phyloP scores from a whole-genome alignment of 1,140 invertebrate species.

The Schlechtendalia chinensis region DNA sequence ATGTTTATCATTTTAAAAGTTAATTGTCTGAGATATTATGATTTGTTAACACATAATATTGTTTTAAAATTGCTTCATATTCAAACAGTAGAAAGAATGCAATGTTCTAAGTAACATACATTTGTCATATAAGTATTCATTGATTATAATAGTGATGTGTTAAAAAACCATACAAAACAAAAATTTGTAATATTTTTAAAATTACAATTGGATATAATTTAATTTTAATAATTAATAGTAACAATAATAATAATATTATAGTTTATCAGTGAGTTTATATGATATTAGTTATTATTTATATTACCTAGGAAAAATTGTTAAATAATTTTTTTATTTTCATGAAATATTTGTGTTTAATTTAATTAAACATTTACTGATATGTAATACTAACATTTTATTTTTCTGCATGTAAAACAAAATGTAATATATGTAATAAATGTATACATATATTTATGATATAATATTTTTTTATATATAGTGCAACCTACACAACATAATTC shows the following conservation, averaged over 20 bases:
- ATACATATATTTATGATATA: neutral
- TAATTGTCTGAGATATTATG: neutral
- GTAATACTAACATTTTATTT: no score
- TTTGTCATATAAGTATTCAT: neutral
- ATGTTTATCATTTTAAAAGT: slow-evolving; percentile 3
- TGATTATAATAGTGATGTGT: neutral
- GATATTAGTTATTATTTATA: no score
- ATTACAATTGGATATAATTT: neutral
- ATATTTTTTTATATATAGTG: slow-evolving; percentile 6
- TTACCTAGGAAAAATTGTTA: neutral
- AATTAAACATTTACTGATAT: no score
- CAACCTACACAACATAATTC: slow-evolving; percentile 45
- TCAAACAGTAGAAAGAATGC: neutral
- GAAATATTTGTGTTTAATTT: no score
- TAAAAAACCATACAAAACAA: neutral
- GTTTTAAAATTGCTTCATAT: neutral
- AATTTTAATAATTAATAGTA: neutral
- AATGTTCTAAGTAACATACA: neutral
- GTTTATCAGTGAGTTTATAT: neutral
- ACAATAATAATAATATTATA: neutral
- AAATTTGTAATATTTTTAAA: neutral
- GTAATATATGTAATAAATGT: no score
- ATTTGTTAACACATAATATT: neutral
- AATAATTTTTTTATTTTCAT: no score
- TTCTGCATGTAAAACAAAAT: no score